Base-by-base conservation (phyloP, 2,797 vertebrate species). In the Erethizon dorsatum region DNA sequence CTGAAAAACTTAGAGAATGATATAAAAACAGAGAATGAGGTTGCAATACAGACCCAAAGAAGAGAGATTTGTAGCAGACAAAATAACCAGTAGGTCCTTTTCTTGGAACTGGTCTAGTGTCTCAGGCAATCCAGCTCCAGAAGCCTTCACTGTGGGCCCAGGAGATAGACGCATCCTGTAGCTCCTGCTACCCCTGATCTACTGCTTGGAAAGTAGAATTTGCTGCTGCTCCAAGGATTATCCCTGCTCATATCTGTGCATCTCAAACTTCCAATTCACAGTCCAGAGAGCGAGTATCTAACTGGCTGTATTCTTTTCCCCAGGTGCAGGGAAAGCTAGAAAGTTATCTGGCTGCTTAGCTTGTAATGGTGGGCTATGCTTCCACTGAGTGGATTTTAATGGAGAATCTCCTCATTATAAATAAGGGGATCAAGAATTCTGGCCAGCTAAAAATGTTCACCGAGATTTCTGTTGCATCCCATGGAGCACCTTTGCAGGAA, bases 1-100 rank as follows among this genome's bases (percentile, higher is more conserved):
- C 15, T 47, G 75, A 88, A 84, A 95, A 78, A 56, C 17, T 59
- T 94, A 45, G 47, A 89, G 89, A 73, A 73, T 75, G 24, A 69
- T 31, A 52, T 18, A 31, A 78, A 75, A 78, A 15, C 26, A 78
- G 47, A 24, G 20, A 78, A 73, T 69, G 15, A 63, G 31, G 79
- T 7, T 26, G 33, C 1, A 75, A 87, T 67, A 78, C 17, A 79
- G 31, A 33, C 11, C 61, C 18, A 15, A 47, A 22, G 12, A 57
- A 54, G 52, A 12, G 69, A 71, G n/a, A 73, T 59, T 52, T 41
- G 7, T 37, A 90, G 5, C 1, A 31, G 31, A 82, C 41, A 54
- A 20, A 6, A 17, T 24, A 63, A 20, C 11, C 0, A 22, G 8
- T 1, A 33, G 65, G 9, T 17, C 63, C 54, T 31, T 7, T 13